Evolutionary conservation across 2,797 vertebrate genomes (phyloP).

Genomic region (Phoeniculus purpureus): DNA sequence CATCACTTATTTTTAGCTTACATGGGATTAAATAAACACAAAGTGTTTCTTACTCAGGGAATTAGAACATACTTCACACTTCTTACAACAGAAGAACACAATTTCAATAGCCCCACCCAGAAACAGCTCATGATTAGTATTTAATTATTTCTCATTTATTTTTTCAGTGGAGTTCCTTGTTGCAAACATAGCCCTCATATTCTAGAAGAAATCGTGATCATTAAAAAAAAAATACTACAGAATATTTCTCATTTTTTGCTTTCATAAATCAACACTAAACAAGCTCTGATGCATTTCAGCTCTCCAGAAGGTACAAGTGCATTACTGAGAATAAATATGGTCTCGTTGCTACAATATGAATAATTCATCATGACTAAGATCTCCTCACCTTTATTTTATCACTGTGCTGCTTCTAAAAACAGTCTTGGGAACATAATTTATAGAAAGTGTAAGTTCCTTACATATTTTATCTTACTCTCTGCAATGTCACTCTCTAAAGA

Average conservation of each 20-base stretch:
- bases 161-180: not conserved
- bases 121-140: not conserved
- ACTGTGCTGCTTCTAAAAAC: not conserved
- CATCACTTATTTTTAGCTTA: not conserved
- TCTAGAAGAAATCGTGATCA: not conserved
- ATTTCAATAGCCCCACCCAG: not conserved
- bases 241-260: not conserved
- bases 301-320: constrained; percentile 30
- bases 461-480: not conserved
- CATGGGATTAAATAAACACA: not conserved
- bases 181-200: not conserved
- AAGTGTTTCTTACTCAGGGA: not conserved
- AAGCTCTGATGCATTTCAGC: not conserved
- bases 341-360: constrained; percentile 28
- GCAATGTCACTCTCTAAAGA: not conserved
- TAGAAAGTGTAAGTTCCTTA: constrained; percentile 29
- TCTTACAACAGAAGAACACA: not conserved
- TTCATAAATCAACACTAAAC: constrained; percentile 26
- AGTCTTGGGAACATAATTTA: constrained; percentile 22
- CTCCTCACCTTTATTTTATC: constrained; percentile 40
- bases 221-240: not conserved
- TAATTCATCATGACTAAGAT: constrained; percentile 40
- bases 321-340: constrained; percentile 36
- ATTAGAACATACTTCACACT: not conserved
- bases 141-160: not conserved